These are phyloP conservation scores for Thunnus albacares DNA, from an alignment of 2,797 vertebrate genomes.

Conservation along the genomic window DNA sequence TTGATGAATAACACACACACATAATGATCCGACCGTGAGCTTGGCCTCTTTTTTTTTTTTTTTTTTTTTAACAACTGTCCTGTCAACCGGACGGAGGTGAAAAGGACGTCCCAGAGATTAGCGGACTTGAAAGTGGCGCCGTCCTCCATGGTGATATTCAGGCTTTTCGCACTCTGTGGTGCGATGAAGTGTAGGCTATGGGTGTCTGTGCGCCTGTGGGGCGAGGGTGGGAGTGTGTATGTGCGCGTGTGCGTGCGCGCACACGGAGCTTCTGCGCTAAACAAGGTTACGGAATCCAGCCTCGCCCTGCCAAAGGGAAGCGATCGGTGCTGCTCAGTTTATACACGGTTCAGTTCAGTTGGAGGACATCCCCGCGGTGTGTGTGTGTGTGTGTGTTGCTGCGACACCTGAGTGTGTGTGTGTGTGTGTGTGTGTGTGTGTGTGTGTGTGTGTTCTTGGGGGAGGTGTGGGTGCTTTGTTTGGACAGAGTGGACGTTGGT, in stretches of 20 bases:
- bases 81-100: constrained; percentile 64
- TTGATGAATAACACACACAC: constrained; percentile 80
- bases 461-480: constrained; percentile 62
- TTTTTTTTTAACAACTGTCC: constrained; percentile 38
- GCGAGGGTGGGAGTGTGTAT: constrained; percentile 45
- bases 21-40: constrained; percentile 67
- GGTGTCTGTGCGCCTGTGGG: constrained; percentile 47
- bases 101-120: constrained; percentile 67
- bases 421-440: constrained; percentile 23
- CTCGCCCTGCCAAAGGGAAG: constrained; percentile 82
- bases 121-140: constrained; percentile 72
- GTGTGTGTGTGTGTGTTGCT: constrained; percentile 32
- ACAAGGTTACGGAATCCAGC: constrained; percentile 86
- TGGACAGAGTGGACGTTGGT: constrained; percentile 77
- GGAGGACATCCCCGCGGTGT: constrained; percentile 79
- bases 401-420: constrained; percentile 43
- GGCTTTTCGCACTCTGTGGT: constrained; percentile 72
- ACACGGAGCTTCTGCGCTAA: constrained; percentile 82
- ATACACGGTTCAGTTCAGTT: constrained; percentile 76
- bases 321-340: constrained; percentile 68
- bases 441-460: constrained; percentile 18
- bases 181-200: constrained; percentile 55
- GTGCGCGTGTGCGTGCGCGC: constrained; percentile 74
- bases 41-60: constrained; percentile 47
- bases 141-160: constrained; percentile 64